Base-by-base conservation (phyloP, 2,888 invertebrate species). In the Dicranocentrus wangi region DNA sequence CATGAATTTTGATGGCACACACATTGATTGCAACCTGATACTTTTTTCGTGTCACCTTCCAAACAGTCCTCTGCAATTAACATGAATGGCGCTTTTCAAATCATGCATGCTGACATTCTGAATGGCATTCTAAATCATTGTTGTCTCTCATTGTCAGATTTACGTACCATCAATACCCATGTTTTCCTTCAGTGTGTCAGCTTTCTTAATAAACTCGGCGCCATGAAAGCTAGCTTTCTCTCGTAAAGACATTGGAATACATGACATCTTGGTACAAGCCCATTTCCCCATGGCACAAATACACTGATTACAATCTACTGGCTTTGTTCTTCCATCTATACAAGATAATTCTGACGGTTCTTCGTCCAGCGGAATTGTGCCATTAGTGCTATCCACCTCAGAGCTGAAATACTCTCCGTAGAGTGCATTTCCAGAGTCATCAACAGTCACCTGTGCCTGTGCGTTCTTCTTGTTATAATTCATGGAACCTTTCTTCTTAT, bases 191-290 rank as follows among this genome's bases (percentile, higher is more conserved):
- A 86, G 68, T 1, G 82, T 82, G 43, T 81, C 84, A 17, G 84
- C 85, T 58, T 83, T 80, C 39, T 83, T 80, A 13, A 85, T 77
- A 70, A 84, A 83, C 3, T 82, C 80, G 1, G 82, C 84, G 51
- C 85, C 85, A 2, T 84, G 81, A 61, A 83, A 86, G 60, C 86
- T 86, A 17, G 86, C 86, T 61, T 86, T 85, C 66, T 86, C 86
- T 47, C 86, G 19, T 1, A 86, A 70, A 1, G 85, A 82, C n/a
- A 85, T 79, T 19, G 86, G 84, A 68, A 86, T 86, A 66, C 86
- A 86, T 5, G 85, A 73, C 55, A 63, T 39, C 65, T 85, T 85
- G 2, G 86, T 86, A 63, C 86, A 86, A 42, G 85, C 85, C 86
- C 86, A 86, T 75, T 77, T 81, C 17, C 82, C 84, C 60, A 76